Base-by-base conservation (phyloP, 2,888 invertebrate species). In the Drosophila algonquin region DNA sequence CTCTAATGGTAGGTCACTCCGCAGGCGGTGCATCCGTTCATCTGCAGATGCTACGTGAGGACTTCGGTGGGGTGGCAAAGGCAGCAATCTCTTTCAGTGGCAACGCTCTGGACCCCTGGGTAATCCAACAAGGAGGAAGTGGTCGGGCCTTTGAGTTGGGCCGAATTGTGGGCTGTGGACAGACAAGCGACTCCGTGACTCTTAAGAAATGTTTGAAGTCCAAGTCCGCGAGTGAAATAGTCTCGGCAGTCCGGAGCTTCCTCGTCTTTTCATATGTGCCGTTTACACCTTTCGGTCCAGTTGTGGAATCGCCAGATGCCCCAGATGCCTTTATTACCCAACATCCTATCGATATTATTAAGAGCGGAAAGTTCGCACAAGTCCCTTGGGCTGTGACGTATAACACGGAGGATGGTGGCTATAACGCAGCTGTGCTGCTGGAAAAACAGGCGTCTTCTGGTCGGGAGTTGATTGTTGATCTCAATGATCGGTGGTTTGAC, bases 11-110 rank as follows among this genome's bases (percentile, higher is more conserved):
- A 0, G 96, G 96, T 2, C 93, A 94, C 87, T 96, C 96, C 3
- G 95, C 96, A 0, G 96, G 96, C 0, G 96, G 95, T 24, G 95
- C 95, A 7, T 95, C 96, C 79, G 95, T 95, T 0, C 95, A 96
- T 89, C 94, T 95, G 73, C 96, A 96, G 77, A 94, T 94, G 76
- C 80, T 96, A 8, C 94, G 95, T 0, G 94, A 94, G 14, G 64
- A 83, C n/a, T 79, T 90, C 1, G 48, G 64, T 24, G 52, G 83
- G 9, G 6, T 88, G 45, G 88, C 76, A 5, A 86, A 55, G n/a
- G 81, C 47, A 2, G 83, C 73, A 0, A 57, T 64, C 3, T 95
- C 96, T 0, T 94, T 94, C 89, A 96, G 96, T 82, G 96, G 96
- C 0, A 93, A 94, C 2, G 94, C 95, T 0, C 92, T 96, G 21